These are phyloP conservation scores for Coenonympha arcania DNA, from an alignment of 2,888 invertebrate genomes.

Conservation along the genomic window DNA sequence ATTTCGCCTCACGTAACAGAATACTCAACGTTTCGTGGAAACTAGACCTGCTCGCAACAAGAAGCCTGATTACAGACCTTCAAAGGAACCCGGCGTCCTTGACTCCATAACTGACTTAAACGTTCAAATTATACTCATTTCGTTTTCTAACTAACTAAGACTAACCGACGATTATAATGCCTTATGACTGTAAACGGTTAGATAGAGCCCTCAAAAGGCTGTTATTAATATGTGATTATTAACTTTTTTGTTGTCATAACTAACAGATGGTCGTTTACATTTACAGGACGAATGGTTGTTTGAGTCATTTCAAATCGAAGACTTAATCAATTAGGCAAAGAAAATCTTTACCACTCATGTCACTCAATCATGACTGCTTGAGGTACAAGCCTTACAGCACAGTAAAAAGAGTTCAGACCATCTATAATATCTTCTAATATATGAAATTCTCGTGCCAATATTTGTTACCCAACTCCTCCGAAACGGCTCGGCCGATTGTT, in stretches of 20 bases:
- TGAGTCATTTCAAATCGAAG: no score
- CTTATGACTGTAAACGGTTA: neutral
- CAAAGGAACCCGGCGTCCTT: conserved; percentile 3
- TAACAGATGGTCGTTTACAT: neutral
- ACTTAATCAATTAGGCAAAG: no score
- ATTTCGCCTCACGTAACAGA: no score
- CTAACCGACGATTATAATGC: neutral
- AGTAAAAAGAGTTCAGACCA: no score
- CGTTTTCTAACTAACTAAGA: neutral
- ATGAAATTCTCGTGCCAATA: no score
- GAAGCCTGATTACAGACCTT: neutral
- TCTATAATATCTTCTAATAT: no score
- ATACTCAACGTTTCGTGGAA: no score
- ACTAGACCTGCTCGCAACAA: neutral
- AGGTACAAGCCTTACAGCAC: no score
- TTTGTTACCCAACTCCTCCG: no score
- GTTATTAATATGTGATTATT: neutral
- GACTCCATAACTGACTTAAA: conserved; percentile 1
- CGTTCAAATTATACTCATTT: neutral
- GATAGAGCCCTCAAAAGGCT: neutral
- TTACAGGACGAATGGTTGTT: neutral
- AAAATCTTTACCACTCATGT: no score
- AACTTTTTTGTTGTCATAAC: neutral
- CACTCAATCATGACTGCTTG: no score
- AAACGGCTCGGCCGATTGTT: no score